Conservation (phyloP, 2,888 invertebrate species). For the Sympetrum striolatum region DNA sequence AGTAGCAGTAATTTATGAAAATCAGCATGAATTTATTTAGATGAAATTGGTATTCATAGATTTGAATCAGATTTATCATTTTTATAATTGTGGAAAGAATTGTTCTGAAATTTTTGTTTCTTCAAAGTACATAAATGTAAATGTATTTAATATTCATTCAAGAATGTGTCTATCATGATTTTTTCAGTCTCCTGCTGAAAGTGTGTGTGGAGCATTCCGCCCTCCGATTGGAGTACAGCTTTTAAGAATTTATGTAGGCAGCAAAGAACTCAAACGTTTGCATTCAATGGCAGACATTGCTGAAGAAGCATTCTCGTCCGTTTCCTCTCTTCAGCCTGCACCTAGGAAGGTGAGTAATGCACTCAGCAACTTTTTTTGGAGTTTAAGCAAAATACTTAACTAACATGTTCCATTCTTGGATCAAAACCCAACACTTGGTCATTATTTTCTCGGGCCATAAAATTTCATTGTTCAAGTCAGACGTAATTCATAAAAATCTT, state of each 20-base stretch:
- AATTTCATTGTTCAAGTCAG: too few relatives aligned
- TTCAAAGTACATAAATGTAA: too few relatives aligned
- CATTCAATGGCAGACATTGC: constrained; percentile 44
- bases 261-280: constrained; percentile 61
- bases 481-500: too few relatives aligned
- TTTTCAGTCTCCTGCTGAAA: constrained; percentile 73
- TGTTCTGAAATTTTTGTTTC: too few relatives aligned
- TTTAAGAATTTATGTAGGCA: constrained; percentile 76
- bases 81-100: too few relatives aligned
- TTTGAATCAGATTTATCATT: too few relatives aligned
- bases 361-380: neutral
- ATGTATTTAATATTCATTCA: too few relatives aligned
- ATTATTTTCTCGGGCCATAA: too few relatives aligned
- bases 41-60: neutral
- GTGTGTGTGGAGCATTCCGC: constrained; percentile 69
- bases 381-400: too few relatives aligned
- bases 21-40: neutral
- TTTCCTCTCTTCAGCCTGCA: constrained; percentile 13
- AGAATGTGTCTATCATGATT: neutral
- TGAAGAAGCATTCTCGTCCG: constrained; percentile 38
- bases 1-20: neutral
- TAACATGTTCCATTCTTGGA: too few relatives aligned
- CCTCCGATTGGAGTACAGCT: constrained; percentile 83
- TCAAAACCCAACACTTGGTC: too few relatives aligned
- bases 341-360: constrained; percentile 13